phyloP scores from a whole-genome alignment of 2,888 invertebrate genomes.

The Empis stercorea region DNA sequence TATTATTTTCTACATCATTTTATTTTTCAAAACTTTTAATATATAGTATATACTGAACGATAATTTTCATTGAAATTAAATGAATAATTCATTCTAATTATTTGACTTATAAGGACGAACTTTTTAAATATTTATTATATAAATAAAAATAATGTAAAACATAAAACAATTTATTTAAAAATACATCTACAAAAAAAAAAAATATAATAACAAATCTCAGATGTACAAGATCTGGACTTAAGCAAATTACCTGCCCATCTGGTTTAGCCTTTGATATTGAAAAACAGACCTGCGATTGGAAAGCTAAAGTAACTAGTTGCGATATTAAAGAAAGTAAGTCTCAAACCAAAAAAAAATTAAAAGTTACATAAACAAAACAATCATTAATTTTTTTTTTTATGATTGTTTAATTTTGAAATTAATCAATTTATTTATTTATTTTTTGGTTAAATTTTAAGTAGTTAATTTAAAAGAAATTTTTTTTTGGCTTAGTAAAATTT shows the following conservation, averaged over 20 bases:
- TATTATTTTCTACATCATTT: too few species aligned
- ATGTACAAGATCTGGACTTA: slow-evolving; percentile 89
- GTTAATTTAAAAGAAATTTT: too few species aligned
- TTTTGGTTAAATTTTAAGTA: too few species aligned
- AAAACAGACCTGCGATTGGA: slow-evolving; percentile 98
- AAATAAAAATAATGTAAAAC: too few species aligned
- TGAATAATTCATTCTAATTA: too few species aligned
- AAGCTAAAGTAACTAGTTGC: slow-evolving; percentile 95
- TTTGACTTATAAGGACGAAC: too few species aligned
- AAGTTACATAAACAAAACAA: slow-evolving; percentile 7
- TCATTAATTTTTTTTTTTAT: slow-evolving; percentile 5
- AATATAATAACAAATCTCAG: slow-evolving; percentile 19
- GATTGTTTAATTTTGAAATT: not conserved
- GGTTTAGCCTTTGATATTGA: slow-evolving; percentile 95
- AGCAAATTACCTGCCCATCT: slow-evolving; percentile 93
- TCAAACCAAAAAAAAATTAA: slow-evolving; percentile 26
- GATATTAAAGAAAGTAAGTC: slow-evolving; percentile 94
- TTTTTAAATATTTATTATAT: too few species aligned
- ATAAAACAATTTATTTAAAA: not conserved
- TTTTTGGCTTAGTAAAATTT: too few species aligned
- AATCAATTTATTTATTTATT: not conserved
- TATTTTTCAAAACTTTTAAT: too few species aligned
- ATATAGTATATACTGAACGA: too few species aligned
- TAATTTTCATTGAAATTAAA: too few species aligned
- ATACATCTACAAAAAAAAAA: not conserved